These are phyloP conservation scores for Microvelia longipes DNA, from an alignment of 1,140 invertebrate genomes.

Conservation along the genomic window DNA sequence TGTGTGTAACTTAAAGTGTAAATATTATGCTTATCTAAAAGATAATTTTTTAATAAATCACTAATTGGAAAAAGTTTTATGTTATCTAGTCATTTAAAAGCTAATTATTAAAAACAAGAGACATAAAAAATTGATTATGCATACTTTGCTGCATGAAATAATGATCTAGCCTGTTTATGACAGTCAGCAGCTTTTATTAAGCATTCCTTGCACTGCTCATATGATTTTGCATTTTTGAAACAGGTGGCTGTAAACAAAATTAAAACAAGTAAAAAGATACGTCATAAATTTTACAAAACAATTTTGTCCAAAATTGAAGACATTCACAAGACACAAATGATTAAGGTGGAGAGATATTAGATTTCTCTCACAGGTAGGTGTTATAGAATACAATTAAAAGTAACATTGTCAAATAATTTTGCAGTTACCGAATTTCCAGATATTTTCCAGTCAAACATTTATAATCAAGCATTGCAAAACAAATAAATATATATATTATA, in stretches of 20 bases:
- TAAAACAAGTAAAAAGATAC: slow-evolving; percentile 9
- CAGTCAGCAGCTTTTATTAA: slow-evolving; percentile 73
- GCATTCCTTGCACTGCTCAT: slow-evolving; percentile 65
- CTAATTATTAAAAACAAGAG: no score
- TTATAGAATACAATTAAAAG: background rate
- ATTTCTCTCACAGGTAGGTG: slow-evolving; percentile 1
- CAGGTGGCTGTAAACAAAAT: slow-evolving; percentile 56
- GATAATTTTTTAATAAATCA: no score
- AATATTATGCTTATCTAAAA: no score
- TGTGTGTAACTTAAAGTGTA: no score
- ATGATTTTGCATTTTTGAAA: slow-evolving; percentile 71
- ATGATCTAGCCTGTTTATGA: slow-evolving; percentile 68
- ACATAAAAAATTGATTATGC: slow-evolving; percentile 28
- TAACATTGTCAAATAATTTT: no score
- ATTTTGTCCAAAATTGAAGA: background rate
- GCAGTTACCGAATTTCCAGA: no score
- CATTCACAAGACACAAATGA: background rate
- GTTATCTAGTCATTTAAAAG: no score
- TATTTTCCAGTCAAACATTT: no score
- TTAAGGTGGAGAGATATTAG: slow-evolving; percentile 9
- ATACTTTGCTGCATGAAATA: slow-evolving; percentile 84
- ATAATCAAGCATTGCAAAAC: no score
- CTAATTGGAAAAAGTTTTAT: no score
- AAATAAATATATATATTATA: no score
- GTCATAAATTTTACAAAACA: slow-evolving; percentile 20